Conservation (phyloP, 2,797 vertebrate species). For the Yasuhikotakia modesta region DNA sequence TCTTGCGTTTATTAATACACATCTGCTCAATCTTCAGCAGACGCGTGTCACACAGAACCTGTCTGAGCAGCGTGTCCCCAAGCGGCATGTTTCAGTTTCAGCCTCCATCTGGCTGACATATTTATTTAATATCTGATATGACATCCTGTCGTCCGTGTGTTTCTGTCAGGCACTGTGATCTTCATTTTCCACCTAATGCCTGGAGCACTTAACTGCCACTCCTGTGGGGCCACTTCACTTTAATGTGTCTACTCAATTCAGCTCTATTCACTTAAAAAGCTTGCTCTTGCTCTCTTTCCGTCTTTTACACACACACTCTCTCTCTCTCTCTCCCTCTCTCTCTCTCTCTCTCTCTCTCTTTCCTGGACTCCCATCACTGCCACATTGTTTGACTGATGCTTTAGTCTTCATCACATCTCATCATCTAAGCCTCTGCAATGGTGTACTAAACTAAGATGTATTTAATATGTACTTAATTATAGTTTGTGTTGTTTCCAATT, state of each 20-base stretch:
- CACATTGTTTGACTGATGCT: conserved; percentile 13
- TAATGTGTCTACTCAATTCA: conserved; percentile 60
- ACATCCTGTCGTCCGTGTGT: conserved; percentile 42
- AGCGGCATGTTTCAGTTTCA: conserved; percentile 53
- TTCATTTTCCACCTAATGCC: conserved; percentile 63
- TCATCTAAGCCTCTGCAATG: background rate
- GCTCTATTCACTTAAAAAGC: conserved; percentile 67
- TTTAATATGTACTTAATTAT: background rate
- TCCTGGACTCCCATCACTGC: background rate
- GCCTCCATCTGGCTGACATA: conserved; percentile 63
- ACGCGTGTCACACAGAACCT: conserved; percentile 38
- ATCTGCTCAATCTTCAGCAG: conserved; percentile 17
- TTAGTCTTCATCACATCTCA: background rate
- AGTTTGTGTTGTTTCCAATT: background rate
- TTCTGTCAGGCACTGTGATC: conserved; percentile 44
- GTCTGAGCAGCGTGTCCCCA: conserved; percentile 19
- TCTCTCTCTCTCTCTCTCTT: conserved; percentile 21
- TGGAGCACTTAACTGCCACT: conserved; percentile 67
- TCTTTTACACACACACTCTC: conserved; percentile 22
- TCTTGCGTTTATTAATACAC: conserved; percentile 15
- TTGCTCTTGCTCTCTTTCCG: conserved; percentile 44
- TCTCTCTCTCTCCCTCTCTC: conserved; percentile 20
- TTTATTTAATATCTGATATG: conserved; percentile 62
- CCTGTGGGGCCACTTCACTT: conserved; percentile 69
- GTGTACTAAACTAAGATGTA: too few species aligned